phyloP scores from a whole-genome alignment of 2,888 invertebrate genomes.

The Pammene aurita region DNA sequence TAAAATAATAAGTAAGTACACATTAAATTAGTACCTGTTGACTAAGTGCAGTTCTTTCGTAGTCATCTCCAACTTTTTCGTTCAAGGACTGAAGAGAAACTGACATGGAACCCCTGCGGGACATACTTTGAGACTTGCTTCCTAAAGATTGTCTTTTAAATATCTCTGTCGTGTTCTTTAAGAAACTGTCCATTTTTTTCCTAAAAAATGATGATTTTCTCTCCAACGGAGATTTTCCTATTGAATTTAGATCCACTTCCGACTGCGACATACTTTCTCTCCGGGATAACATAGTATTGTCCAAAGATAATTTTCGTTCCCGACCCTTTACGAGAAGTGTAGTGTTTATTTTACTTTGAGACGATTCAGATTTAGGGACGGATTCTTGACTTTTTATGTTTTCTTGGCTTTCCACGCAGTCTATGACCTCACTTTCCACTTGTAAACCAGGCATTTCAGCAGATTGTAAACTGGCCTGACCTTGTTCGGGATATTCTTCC shows the following conservation, averaged over 20 bases:
- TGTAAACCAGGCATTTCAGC: background rate
- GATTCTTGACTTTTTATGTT: conserved; percentile 6
- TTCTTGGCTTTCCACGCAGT: background rate
- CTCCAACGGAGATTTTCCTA: conserved; percentile 73
- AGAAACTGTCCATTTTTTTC: conserved; percentile 76
- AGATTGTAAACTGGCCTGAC: conserved; percentile 40
- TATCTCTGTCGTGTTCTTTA: conserved; percentile 75
- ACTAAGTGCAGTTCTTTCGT: conserved; percentile 31
- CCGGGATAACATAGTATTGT: conserved; percentile 67
- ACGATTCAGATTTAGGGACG: background rate
- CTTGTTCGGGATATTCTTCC: conserved; percentile 42
- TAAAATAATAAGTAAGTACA: too few species aligned
- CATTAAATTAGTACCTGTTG: conserved; percentile 21
- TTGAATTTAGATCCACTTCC: conserved; percentile 71
- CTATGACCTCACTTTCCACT: background rate
- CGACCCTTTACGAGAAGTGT: conserved; percentile 37
- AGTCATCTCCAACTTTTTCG: conserved; percentile 52
- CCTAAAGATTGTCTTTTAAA: conserved; percentile 65
- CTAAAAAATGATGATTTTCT: conserved; percentile 77
- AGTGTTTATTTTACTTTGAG: conserved; percentile 10
- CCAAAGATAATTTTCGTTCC: conserved; percentile 72
- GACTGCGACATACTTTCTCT: conserved; percentile 71
- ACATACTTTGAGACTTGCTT: conserved; percentile 54
- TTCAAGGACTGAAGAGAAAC: conserved; percentile 71
- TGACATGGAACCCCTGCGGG: conserved; percentile 67